A percentile compares a stretch with the other conserved stretches of the same genome.
These are phyloP conservation scores for Ginglymostoma cirratum DNA, from an alignment of 2,113 vertebrate species.

Conservation along the genomic window DNA sequence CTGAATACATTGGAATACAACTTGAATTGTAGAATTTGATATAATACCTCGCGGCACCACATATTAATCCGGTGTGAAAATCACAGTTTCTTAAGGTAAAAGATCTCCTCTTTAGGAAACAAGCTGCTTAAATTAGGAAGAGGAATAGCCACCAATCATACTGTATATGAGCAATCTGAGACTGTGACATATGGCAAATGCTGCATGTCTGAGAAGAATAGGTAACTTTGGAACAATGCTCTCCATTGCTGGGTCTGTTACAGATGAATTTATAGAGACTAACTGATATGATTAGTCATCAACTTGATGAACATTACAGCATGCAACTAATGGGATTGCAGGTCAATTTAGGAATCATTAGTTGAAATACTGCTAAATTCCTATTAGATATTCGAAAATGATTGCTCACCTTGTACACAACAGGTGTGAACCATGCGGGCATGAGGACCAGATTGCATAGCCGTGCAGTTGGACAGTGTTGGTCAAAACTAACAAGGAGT, in stretches of 20 bases:
- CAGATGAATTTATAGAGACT: too few relatives aligned
- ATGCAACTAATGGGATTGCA: not conserved
- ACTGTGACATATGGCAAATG: too few relatives aligned
- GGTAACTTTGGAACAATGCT: not conserved
- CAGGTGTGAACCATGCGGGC: conserved; percentile 74
- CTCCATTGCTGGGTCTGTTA: not conserved
- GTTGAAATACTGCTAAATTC: not conserved
- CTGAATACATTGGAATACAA: not conserved
- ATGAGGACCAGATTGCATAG: conserved; percentile 77
- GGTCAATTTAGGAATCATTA: not conserved
- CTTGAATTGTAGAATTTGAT: not conserved
- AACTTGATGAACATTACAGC: not conserved
- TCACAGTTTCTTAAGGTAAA: not conserved
- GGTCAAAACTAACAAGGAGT: conserved; percentile 73
- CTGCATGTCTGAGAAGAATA: not conserved
- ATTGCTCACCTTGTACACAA: conserved; percentile 75
- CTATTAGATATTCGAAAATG: rapidly evolving
- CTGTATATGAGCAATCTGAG: not conserved
- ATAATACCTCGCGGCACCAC: not conserved
- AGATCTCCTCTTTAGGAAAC: not conserved
- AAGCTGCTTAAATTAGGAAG: not conserved
- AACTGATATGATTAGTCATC: not conserved
- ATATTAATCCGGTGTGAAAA: too few relatives aligned
- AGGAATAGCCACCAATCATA: not conserved
- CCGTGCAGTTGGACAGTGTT: conserved; percentile 73